phyloP scores from a whole-genome alignment of 2,113 vertebrate genomes.

The Albula glossodonta region DNA sequence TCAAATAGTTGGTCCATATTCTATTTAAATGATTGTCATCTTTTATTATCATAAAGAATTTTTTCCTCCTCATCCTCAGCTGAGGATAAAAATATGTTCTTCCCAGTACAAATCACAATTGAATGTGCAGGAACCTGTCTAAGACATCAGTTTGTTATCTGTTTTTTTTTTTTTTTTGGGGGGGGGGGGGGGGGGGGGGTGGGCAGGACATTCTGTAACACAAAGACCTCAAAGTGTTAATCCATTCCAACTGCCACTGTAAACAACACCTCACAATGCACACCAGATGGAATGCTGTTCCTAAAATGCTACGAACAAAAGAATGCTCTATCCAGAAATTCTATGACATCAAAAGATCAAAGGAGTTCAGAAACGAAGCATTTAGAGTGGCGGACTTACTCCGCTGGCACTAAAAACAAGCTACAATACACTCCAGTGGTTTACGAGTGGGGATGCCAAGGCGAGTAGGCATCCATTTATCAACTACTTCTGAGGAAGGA shows the following conservation, averaged over 20 bases:
- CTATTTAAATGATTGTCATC: conserved; percentile 26
- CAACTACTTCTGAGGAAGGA: conserved; percentile 43
- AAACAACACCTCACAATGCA: too few relatives aligned
- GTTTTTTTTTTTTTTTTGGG: neutral
- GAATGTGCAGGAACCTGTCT: too few relatives aligned
- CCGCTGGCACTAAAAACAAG: conserved; percentile 41
- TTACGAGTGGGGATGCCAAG: conserved; percentile 43
- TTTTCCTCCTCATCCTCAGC: neutral
- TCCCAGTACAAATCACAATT: too few relatives aligned
- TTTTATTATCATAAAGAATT: neutral
- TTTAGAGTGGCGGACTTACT: conserved; percentile 28
- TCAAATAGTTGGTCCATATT: conserved; percentile 6
- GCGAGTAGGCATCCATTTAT: conserved; percentile 46
- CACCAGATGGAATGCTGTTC: too few relatives aligned
- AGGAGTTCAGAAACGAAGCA: neutral
- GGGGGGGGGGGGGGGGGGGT: neutral
- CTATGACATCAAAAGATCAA: neutral
- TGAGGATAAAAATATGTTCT: too few relatives aligned
- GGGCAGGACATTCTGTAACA: neutral
- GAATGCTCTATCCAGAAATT: neutral
- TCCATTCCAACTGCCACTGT: neutral
- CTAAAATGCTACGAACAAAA: neutral
- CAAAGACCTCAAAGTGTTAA: neutral
- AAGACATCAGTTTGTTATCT: neutral
- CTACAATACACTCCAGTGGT: conserved; percentile 35